Evolutionary conservation across 2,113 vertebrate species (phyloP), one percentile per base, ranked within the genome.

Genomic region (Nothoprocta perdicaria): DNA sequence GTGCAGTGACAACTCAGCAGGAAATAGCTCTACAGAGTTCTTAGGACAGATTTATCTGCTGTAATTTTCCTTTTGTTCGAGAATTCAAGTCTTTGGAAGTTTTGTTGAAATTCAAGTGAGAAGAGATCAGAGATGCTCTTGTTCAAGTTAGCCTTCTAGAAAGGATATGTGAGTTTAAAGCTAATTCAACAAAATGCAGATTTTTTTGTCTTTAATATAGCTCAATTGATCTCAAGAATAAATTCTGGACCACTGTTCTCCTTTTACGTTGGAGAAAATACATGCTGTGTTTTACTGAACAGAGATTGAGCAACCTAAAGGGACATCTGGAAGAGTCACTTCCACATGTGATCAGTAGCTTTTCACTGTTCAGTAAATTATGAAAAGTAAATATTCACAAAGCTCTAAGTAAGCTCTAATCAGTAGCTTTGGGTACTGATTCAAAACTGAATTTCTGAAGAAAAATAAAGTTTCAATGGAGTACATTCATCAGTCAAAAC

Each of bases 381-480:
- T 16, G 31, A 31, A 53, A 57, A 57, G 14, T 57, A 31, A 31
- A 29, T 55, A 55, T 31, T 17, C 53, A 31, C 27, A 57, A 57
- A 17, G 27, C 53, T 57, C 27, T 57, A 57, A 29, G 53, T 31
- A 57, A 57, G 16, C 27, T 57, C 27, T 15, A 55, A 17, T 57
- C 29, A 14, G 9, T 4, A 72, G 3, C 24, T 65, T 72, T n/a
- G 8, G 13, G 63, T 53, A 69, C 29, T 7, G 14, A 40, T 7
- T 61, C 48, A 86, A 29, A 88, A 52, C 67, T 15, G 1, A 45
- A 78, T 5, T 10, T 55, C 19, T 13, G 6, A 24, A 55, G 35
- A 0, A 6, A 22, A 50, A 40, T 0, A 7, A 19, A 24, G 17
- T 76, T 46, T 65, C 76, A 12, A 55, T 8, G 8, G 10, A 68